phyloP scores from a whole-genome alignment of 1,140 invertebrate genomes.

The Monomorium pharaonis region DNA sequence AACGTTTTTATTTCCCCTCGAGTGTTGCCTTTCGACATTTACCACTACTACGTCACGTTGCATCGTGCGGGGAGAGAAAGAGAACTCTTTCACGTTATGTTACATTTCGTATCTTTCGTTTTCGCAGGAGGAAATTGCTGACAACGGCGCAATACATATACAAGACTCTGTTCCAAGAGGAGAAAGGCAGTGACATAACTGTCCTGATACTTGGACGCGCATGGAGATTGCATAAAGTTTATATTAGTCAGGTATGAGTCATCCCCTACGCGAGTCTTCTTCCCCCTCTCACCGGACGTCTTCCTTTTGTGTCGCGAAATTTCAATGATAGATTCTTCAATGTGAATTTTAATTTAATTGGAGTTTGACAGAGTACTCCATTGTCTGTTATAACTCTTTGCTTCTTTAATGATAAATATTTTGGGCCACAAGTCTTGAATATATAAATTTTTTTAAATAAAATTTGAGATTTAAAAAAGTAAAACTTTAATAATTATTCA shows the following conservation, averaged over 20 bases:
- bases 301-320: neutral
- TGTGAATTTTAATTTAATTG: neutral
- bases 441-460: neutral
- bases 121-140: conserved; percentile 89
- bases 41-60: neutral
- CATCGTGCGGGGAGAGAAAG: neutral
- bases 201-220: conserved; percentile 90
- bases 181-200: conserved; percentile 91
- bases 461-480: neutral
- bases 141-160: conserved; percentile 93
- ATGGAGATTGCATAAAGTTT: conserved; percentile 93
- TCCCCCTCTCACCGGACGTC: neutral
- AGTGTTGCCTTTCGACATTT: neutral
- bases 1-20: neutral
- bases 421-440: neutral
- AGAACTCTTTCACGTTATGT: neutral
- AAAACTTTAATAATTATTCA: neutral
- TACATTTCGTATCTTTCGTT: neutral
- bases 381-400: neutral
- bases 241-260: conserved; percentile 88
- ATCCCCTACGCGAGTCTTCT: neutral
- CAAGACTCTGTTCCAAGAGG: conserved; percentile 91
- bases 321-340: neutral
- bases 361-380: neutral
- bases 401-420: neutral